Base-by-base conservation (phyloP, 2,888 invertebrate genomes). In the Gymnocheta viridis region DNA sequence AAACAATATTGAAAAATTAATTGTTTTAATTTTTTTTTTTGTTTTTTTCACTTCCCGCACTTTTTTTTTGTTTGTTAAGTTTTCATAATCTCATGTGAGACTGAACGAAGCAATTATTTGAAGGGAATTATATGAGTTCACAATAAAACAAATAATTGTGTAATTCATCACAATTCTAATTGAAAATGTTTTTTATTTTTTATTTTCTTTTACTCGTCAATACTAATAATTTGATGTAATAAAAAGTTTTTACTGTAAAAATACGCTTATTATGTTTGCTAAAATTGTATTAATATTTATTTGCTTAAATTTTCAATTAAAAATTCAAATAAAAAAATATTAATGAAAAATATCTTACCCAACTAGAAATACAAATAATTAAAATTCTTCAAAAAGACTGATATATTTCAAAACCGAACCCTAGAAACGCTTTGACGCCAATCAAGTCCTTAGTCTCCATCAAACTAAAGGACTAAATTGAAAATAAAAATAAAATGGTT, bases 41-140 rank as follows among this genome's bases (percentile, higher is more conserved):
- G n/a, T 2, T 24, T 44, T 1, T 32, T 58, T 29, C 5, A 14
- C 14, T 58, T 72, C 27, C 5, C n/a, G n/a, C n/a, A n/a, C n/a
- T 4, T 10, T 24, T 17, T n/a, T 32, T 44, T 22, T 32, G 19
- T 0, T 10, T 9, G 1, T 38, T 17, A 24, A 64, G 41, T 64
- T 74, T 49, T 58, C 44, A 58, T 76, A 76, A 66, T 76, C 76
- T 76, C 32, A 56, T 76, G 47, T 64, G 24, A 47, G 41, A 35
- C 47, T 9, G 32, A 29, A 29, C 4, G 24, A 64, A 66, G 54
- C 29, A 66, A 76, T 76, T 76, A 76, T 58, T 76, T 76, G 56
- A 44, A 76, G 35, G 60, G 72, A 60, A 72, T 60, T 49, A 47
- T 17, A 22, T 41, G 5, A 24, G 41, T 56, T 38, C 24, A 14